Evolutionary conservation across 2,797 vertebrate genomes (phyloP).

Genomic region (Pantherophis vulpinus): DNA sequence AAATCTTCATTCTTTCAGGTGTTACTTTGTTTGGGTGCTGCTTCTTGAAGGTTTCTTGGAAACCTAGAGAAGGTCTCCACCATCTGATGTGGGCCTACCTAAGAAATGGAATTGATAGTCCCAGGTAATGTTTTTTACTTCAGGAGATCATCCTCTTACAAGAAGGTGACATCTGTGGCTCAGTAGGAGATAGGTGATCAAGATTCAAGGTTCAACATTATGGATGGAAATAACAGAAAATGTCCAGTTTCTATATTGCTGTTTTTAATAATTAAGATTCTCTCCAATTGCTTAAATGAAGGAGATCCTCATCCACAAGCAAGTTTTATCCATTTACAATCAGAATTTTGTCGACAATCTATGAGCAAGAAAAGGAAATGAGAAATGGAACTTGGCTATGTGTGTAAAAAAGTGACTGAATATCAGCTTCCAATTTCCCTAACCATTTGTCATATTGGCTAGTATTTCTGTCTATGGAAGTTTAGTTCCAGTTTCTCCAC

Average conservation of each 20-base stretch:
- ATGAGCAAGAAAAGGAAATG: slow-evolving; percentile 13
- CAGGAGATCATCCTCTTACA: neutral
- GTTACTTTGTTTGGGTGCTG: neutral
- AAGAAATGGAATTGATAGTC: neutral
- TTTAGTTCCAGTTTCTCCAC: neutral
- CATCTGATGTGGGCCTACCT: neutral
- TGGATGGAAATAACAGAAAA: neutral
- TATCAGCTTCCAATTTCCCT: neutral
- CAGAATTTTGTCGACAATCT: neutral
- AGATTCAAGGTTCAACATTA: neutral
- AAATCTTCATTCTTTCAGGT: neutral
- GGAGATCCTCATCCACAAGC: neutral
- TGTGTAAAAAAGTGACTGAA: neutral
- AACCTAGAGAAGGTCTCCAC: neutral
- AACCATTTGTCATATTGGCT: neutral
- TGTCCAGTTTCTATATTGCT: neutral
- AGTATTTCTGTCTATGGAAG: neutral
- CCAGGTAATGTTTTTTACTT: neutral
- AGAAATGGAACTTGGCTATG: neutral
- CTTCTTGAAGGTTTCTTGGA: neutral
- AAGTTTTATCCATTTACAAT: neutral
- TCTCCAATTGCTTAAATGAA: neutral
- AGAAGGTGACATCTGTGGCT: neutral
- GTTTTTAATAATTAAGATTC: neutral
- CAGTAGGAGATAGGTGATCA: neutral